Base-by-base conservation (phyloP, 2,113 vertebrate genomes). In the Sula dactylatra region DNA sequence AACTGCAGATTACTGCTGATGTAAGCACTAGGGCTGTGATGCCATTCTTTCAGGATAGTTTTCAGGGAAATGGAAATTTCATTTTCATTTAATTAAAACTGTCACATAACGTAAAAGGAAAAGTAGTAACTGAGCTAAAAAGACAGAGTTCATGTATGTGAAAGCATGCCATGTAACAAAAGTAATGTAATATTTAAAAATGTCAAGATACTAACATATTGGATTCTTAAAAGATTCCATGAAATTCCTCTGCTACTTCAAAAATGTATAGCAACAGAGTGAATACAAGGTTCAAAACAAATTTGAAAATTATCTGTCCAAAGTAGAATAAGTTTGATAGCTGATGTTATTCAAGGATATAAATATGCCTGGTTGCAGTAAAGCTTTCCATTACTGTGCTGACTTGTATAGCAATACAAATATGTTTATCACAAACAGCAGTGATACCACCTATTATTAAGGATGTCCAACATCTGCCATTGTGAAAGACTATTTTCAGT, bases 61-160 rank as follows among this genome's bases (percentile, higher is more conserved):
- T 76, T 93, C 49, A 59, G 17, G 67, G 49, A 85, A 40, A 80
- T 26, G 36, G 42, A 82, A 76, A 80, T 61, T 44, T 61, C 49
- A 80, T 83, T 83, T 86, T 73, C 6, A 59, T 70, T 77, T 92
- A 93, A 88, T 94, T 90, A 73, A 88, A 93, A 62, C 29, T 67
- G 34, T 40, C 55, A 44, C 10, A 44, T 38, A 86, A 79, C 6
- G 36, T 59, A 77, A 70, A 76, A 74, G n/a, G 21, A 77, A 91
- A 70, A 89, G 66, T n/a, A 93, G 52, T 34, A 58, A 71, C 32
- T n/a, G 42, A 56, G 67, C 16, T 90, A 58, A 86, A 92, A 85
- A 34, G n/a, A 55, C 20, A 55, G 15, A 70, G 52, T 54, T 61
- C 16, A 8, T 47, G 24, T 25, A 36, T 52, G 55, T 73, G 29